Percentiles rank a stretch among this genome's conserved stretches.
phyloP scores from a whole-genome alignment of 2,888 invertebrate species.

The Apotomis betuletana region DNA sequence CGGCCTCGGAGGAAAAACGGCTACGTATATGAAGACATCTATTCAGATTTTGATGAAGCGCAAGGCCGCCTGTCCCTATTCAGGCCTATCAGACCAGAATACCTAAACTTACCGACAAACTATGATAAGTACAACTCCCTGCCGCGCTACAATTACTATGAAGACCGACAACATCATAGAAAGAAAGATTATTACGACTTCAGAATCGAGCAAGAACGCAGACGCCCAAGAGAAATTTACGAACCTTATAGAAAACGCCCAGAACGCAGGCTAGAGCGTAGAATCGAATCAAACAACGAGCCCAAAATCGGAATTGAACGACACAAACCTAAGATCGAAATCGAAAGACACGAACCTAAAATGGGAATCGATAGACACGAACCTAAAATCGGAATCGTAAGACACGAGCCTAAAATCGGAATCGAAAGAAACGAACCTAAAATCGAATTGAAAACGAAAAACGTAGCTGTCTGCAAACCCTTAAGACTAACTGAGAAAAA shows the following conservation, averaged over 20 bases:
- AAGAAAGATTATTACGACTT: conserved; percentile 78
- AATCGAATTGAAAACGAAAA: conserved; percentile 52
- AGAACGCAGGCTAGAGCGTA: conserved; percentile 40
- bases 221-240: conserved; percentile 60
- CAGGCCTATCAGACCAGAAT: conserved; percentile 78
- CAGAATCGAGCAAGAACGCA: conserved; percentile 69
- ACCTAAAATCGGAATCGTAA: conserved; percentile 11
- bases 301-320: background rate
- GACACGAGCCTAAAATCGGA: conserved; percentile 3
- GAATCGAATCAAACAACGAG: conserved; percentile 25
- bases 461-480: conserved; percentile 77
- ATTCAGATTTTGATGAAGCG: conserved; percentile 79
- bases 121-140: conserved; percentile 77
- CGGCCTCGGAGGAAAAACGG: conserved; percentile 73
- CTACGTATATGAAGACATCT: conserved; percentile 79
- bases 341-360: too few relatives aligned
- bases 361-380: background rate
- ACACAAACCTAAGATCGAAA: too few relatives aligned
- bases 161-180: conserved; percentile 61
- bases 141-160: conserved; percentile 72
- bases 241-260: conserved; percentile 59
- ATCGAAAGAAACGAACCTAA: conserved; percentile 9
- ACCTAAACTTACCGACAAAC: conserved; percentile 71
- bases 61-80: conserved; percentile 77
- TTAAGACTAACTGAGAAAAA: conserved; percentile 70